Base-by-base conservation (phyloP, 2,797 vertebrate species). In the Mormyrus proboscirostris region DNA sequence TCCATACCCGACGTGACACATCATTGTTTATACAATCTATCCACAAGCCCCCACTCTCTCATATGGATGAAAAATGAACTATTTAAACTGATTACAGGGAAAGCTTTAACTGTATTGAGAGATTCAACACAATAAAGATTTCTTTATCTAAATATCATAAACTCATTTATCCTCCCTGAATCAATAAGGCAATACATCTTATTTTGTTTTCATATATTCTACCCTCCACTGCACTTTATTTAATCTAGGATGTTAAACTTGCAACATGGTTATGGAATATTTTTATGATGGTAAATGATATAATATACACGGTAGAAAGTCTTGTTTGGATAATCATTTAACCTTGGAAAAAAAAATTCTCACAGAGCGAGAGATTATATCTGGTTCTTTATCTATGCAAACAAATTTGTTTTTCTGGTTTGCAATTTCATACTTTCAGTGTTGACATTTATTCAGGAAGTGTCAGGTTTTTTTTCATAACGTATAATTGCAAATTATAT, bases 101-200 rank as follows among this genome's bases (percentile, higher is more conserved):
- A 95, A 93, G 94, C 92, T 94, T 93, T 90, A 94, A 92, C 94
- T 93, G 94, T 93, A 95, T 94, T 95, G 94, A 93, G 95, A 96
- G 95, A 96, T 93, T 94, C 93, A 93, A 95, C 94, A 95, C 95
- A 96, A 96, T 97, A 96, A 97, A 96, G 95, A 96, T 96, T 97
- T 96, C 96, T 97, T 96, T 96, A 96, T 97, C 95, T 96, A 97
- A 97, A 97, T 97, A 96, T 97, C 96, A 96, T 96, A 94, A 96
- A 96, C 93, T 95, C 95, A 97, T 97, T 97, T 96, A 96, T 96
- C 95, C 93, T 93, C 91, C 91, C 92, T 93, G 94, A 96, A 97
- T 97, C 96, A 97, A 97, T 97, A 97, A 95, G 93, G 92, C 95
- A 94, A 95, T 96, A 95, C 95, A 95, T 96, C 96, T 92, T 93